phyloP scores from a whole-genome alignment of 2,888 invertebrate species.

The Pyrgus malvae region DNA sequence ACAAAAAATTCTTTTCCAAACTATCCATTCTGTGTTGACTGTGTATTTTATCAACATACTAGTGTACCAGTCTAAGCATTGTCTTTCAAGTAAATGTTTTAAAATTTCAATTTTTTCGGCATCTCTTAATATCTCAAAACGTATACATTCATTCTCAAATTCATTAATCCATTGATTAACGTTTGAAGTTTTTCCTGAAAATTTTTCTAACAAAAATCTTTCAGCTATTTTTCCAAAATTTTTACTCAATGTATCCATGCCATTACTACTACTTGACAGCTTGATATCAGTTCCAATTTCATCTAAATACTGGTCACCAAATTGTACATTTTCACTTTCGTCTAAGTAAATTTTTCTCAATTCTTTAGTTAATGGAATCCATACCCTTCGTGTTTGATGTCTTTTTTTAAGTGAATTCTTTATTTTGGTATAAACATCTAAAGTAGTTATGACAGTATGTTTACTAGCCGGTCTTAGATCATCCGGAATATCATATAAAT shows the following conservation, averaged over 20 bases:
- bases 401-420: slow-evolving; percentile 26
- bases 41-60: slow-evolving; percentile 28
- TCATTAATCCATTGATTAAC: slow-evolving; percentile 27
- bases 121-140: slow-evolving; percentile 24
- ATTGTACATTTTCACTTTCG: slow-evolving; percentile 26
- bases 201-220: slow-evolving; percentile 6
- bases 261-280: not conserved
- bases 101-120: slow-evolving; percentile 27
- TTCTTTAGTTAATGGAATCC: slow-evolving; percentile 11
- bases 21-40: slow-evolving; percentile 17
- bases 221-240: not conserved
- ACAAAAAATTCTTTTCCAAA: slow-evolving; percentile 24
- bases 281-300: slow-evolving; percentile 4
- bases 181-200: slow-evolving; percentile 18
- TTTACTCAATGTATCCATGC: not conserved
- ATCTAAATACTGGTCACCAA: slow-evolving; percentile 21
- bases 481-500: not conserved
- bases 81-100: slow-evolving; percentile 17
- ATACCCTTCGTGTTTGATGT: slow-evolving; percentile 18
- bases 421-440: slow-evolving; percentile 11
- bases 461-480: not conserved
- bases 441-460: slow-evolving; percentile 10
- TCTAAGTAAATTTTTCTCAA: slow-evolving; percentile 21
- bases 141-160: slow-evolving; percentile 30
- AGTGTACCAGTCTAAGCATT: slow-evolving; percentile 26